Base-by-base conservation (phyloP, 2,797 vertebrate genomes). In the Melanotaenia trifasciata region DNA sequence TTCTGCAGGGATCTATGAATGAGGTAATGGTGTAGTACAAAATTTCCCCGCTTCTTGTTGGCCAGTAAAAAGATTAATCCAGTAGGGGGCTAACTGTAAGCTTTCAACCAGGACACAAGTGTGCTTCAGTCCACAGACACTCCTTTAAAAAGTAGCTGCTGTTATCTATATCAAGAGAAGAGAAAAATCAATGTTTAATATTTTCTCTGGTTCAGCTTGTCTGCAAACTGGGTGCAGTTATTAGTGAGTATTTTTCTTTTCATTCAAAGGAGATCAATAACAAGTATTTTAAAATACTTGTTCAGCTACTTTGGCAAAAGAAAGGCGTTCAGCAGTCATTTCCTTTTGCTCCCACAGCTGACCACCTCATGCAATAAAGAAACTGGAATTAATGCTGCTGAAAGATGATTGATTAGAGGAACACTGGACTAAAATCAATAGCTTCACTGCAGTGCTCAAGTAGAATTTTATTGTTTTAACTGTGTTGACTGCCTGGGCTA, bases 341-440 rank as follows among this genome's bases (percentile, higher is more conserved):
- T 64, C 70, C 70, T 50, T 33, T 40, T 45, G 38, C 64, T 20
- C 58, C 74, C 64, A 61, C 60, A 64, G 69, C 70, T 79, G 81
- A 75, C 64, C 6, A 11, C 78, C 54, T 20, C n/a, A 3, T 61
- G 64, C 60, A 38, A 24, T 51, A 33, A 69, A 75, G 36, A 70
- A 82, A 73, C 24, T 30, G 56, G 82, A 78, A 86, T 85, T 70
- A 87, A 83, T 74, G 64, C 69, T 54, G 53, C 72, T 72, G 64
- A 79, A 72, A 76, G 75, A 70, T 86, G 74, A 85, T 80, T 78
- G 80, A 90, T 88, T 85, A 84, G 80, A 81, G 57, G 51, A 64
- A 72, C 56, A 26, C 60, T 61, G 65, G 84, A 81, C 87, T 89
- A 36, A 87, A 91, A 91, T 91, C 81, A 83, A 92, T 89, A 80